Evolutionary conservation across 2,113 vertebrate genomes (phyloP).

Genomic region (Podilymbus podiceps): DNA sequence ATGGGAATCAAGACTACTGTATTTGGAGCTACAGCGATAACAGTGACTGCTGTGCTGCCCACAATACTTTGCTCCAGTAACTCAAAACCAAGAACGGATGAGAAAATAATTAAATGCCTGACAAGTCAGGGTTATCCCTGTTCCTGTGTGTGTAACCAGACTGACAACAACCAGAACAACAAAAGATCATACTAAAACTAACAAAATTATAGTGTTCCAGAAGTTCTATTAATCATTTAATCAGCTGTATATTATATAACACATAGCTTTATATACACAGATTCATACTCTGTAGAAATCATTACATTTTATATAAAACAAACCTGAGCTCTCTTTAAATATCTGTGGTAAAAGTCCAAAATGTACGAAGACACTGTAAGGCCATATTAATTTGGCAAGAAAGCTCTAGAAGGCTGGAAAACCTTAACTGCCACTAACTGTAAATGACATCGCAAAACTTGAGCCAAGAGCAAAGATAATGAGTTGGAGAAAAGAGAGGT

Average conservation of each 20-base stretch:
- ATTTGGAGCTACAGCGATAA: conserved; percentile 29
- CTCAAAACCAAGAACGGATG: conserved; percentile 65
- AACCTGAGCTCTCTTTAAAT: background rate
- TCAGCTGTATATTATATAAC: background rate
- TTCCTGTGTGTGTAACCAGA: background rate
- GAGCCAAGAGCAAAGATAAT: background rate
- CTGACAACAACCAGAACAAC: background rate
- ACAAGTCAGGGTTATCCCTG: conserved; percentile 27
- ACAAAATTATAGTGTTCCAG: background rate
- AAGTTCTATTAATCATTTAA: background rate
- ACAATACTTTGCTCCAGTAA: conserved; percentile 67
- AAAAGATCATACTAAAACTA: background rate
- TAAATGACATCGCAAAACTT: background rate
- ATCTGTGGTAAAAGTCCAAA: background rate
- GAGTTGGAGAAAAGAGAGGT: background rate
- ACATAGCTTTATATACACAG: background rate
- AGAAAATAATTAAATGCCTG: conserved; percentile 71
- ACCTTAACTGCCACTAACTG: background rate
- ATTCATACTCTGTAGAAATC: background rate
- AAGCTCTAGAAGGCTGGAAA: background rate
- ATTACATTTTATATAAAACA: background rate
- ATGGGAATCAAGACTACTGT: conserved; percentile 64
- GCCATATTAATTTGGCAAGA: conserved; percentile 15
- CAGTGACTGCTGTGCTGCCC: conserved; percentile 69
- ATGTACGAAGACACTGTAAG: background rate